A percentile compares a stretch with the other conserved stretches of the same genome.
Evolutionary conservation across 2,113 vertebrate species (phyloP).

Genomic region (Gasterosteus nipponicus): DNA sequence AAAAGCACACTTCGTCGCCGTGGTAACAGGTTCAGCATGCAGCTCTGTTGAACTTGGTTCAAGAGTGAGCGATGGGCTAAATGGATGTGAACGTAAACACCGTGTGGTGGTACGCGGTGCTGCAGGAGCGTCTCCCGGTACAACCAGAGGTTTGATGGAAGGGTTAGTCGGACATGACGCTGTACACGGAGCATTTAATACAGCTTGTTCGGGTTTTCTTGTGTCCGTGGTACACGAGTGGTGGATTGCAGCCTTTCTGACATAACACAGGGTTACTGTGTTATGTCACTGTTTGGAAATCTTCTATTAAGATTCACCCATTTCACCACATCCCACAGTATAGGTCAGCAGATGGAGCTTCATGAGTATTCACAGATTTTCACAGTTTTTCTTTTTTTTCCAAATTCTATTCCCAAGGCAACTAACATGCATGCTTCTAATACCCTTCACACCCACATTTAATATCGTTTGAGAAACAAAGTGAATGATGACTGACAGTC

Average conservation of each 20-base stretch:
- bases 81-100: constrained; percentile 82
- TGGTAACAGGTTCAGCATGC: constrained; percentile 43
- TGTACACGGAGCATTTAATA: not conserved
- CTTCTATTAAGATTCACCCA: not conserved
- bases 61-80: constrained; percentile 72
- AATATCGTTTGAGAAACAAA: not conserved
- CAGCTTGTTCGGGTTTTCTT: not conserved
- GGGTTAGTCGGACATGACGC: not conserved
- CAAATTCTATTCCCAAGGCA: not conserved
- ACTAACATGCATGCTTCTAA: not conserved
- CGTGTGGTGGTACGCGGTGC: constrained; percentile 54
- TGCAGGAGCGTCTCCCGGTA: constrained; percentile 43
- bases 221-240: not conserved
- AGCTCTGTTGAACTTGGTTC: constrained; percentile 54
- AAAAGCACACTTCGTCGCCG: constrained; percentile 60
- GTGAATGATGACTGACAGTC: not conserved
- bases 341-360: no score
- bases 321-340: no score
- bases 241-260: not conserved
- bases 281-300: not conserved
- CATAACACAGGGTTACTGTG: not conserved
- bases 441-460: not conserved
- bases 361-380: not conserved
- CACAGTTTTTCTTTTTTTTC: not conserved
- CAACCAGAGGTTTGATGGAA: not conserved